Base-by-base conservation (phyloP, 2,797 vertebrate genomes). In the Helicolenus hilgendorfi region DNA sequence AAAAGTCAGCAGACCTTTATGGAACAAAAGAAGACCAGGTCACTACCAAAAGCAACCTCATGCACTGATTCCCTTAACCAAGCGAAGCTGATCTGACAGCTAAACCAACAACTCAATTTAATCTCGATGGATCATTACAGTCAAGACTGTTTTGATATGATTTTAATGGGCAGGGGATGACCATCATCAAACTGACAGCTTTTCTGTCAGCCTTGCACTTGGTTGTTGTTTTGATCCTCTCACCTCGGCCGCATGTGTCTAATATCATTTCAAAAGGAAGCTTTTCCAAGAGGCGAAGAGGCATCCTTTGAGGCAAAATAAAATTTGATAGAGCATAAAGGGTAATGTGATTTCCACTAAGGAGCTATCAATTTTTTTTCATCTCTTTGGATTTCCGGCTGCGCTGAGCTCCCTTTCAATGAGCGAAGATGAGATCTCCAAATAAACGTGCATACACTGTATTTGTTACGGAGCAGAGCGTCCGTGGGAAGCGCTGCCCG, bases 281-380 rank as follows among this genome's bases (percentile, higher is more conserved):
- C 65, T 11, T 88, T 91, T 90, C 79, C 60, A 56, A 24, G 69
- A 83, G 55, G 75, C 83, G 84, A 81, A 88, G 86, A 84, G 55
- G 41, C 64, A 79, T 91, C 91, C 88, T 91, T 89, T 85, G 79
- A 86, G 85, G 87, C 87, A 78, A 92, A 93, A 92, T 93, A 89
- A 83, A 87, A 93, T 90, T 86, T 90, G 88, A 93, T 90, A 64
- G 72, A 92, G 79, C 72, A 89, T 91, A 86, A 92, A 92, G 78
- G 77, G 81, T 89, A 89, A 91, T 91, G 82, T 9, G 75, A 92
- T 94, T 93, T 89, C 81, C 24, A 15, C 64, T 77, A 72, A 84
- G 77, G 72, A 91, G 87, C 89, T 92, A 89, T 94, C 86, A 91
- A 78, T 89, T 91, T 85, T 87, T 26, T 67, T 62, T 79, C 72